These are phyloP conservation scores for Polydrusus cervinus DNA, from an alignment of 2,888 invertebrate genomes.

Conservation along the genomic window DNA sequence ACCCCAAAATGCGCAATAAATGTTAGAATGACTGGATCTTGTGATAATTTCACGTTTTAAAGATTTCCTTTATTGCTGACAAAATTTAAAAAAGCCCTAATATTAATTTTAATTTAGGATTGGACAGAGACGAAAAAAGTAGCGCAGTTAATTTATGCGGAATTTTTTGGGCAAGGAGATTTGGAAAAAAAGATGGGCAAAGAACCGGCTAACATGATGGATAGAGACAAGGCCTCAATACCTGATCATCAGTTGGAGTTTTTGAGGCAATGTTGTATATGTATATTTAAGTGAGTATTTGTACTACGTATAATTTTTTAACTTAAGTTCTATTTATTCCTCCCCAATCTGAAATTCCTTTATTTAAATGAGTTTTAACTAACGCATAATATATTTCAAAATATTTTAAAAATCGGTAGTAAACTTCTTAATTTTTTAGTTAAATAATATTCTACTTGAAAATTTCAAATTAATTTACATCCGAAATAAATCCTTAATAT, in stretches of 20 bases:
- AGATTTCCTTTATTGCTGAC: neutral
- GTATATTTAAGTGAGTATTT: slow-evolving; percentile 71
- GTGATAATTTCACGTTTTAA: neutral
- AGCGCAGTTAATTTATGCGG: slow-evolving; percentile 76
- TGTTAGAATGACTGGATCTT: too few species aligned
- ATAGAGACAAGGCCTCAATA: slow-evolving; percentile 86
- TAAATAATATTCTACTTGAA: too few species aligned
- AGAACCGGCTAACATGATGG: slow-evolving; percentile 84
- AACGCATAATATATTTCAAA: too few species aligned
- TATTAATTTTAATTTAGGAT: slow-evolving; percentile 61
- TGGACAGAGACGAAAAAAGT: slow-evolving; percentile 74
- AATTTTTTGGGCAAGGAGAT: slow-evolving; percentile 92
- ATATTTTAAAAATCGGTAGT: too few species aligned
- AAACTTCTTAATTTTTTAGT: too few species aligned
- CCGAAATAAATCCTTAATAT: too few species aligned
- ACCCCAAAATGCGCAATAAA: too few species aligned
- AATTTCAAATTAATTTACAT: too few species aligned
- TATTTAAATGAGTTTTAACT: too few species aligned
- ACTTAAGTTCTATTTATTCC: too few species aligned
- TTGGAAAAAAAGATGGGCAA: slow-evolving; percentile 86
- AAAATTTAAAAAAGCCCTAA: neutral
- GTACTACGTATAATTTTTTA: too few species aligned
- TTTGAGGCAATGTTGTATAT: slow-evolving; percentile 72
- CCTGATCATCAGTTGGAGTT: slow-evolving; percentile 89
- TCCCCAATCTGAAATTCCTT: too few species aligned